Base-by-base conservation (phyloP, 1,140 invertebrate species). In the Zeugodacus cucurbitae region DNA sequence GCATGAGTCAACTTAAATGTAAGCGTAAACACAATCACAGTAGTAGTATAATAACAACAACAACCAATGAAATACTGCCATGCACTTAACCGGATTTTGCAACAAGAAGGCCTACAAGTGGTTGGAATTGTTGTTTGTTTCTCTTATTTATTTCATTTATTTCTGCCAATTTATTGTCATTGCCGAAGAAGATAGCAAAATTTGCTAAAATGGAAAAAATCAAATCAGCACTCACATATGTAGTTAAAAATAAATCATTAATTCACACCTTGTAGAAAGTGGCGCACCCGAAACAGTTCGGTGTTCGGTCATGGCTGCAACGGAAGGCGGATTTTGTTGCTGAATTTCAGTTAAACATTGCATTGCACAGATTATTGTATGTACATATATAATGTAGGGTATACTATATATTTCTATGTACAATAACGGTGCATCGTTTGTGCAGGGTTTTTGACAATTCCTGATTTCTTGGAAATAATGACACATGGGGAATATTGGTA, bases 31-130 rank as follows among this genome's bases (percentile, higher is more conserved):
- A 14, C 44, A 82, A 48, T 82, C 74, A 29, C 34, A n/a, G 34
- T 5, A 3, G n/a, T 48, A 48, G 48, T 48, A 82, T 48, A 82
- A 82, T 20, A 48, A 82, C 20, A 37, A 74, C 67, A 37, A 74
- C 67, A 26, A 59, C 58, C 6, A 62, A 2, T n/a, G 5, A 70
- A 34, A 34, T 26, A 70, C 2, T 4, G 34, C 26, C 11, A 32
- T 70, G 41, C 41, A 37, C 32, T 74, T n/a, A 82, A 34, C 37
- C 74, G 74, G 74, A 82, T 82, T 70, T 82, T 10, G 8, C 22
- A 82, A 82, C 11, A 29, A 48, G 37, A 48, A 82, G 74, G 74
- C 41, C 26, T 82, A 34, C 74, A 82, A 82, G 74, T 82, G 44
- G 34, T 82, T 29, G 74, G 41, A 44, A 14, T 26, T 4, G 11